Conservation (phyloP, 2,888 invertebrate species). For the Vesta saturnalis region DNA sequence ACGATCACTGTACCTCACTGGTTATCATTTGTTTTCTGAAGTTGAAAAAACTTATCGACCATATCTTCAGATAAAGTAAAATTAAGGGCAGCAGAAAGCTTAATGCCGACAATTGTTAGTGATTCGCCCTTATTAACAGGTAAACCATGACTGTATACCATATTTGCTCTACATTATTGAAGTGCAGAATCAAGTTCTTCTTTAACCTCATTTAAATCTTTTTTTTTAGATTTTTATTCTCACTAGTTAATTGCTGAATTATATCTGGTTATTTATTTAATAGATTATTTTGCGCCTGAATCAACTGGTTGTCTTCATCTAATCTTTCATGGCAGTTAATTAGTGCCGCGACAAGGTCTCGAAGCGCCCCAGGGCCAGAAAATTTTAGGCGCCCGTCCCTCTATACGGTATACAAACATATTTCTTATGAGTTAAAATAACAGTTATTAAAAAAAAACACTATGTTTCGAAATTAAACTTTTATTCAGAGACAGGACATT, state of each 20-base stretch:
- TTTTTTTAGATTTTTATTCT: neutral
- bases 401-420: too few species aligned
- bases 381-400: too few species aligned
- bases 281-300: neutral
- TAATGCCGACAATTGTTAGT: neutral
- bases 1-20: neutral
- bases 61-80: too few species aligned
- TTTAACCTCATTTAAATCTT: neutral
- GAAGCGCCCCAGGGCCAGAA: too few species aligned
- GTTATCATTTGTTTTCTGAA: neutral
- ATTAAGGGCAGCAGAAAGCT: neutral
- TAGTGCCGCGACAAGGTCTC: too few species aligned
- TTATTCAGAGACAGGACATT: too few species aligned
- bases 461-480: too few species aligned
- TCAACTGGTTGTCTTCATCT: neutral
- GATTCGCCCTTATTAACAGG: neutral
- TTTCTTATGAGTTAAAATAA: too few species aligned
- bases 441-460: too few species aligned
- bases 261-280: neutral
- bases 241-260: neutral
- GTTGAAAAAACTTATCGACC: too few species aligned
- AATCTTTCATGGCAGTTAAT: neutral
- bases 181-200: neutral
- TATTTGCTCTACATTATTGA: neutral
- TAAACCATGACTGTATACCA: neutral